Evolutionary conservation across 2,888 invertebrate species (phyloP), one percentile per base, ranked within the genome.

Genomic region (Dioctria rufipes): DNA sequence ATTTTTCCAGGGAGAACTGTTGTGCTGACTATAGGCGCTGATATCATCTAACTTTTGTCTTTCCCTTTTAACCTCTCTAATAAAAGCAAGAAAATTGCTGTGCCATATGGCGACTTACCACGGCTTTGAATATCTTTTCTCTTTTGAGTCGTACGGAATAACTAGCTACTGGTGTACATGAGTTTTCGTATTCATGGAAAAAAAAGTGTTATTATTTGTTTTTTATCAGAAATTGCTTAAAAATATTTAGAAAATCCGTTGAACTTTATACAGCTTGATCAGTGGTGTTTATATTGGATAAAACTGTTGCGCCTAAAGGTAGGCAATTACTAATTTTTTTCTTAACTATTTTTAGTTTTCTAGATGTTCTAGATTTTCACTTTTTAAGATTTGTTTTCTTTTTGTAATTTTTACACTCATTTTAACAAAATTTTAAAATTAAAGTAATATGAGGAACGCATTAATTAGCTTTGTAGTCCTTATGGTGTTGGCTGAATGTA

Each of bases 1-100:
- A 69, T 51, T 69, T 69, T 69, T 69, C n/a, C 54, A 54, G 54
- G 54, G 54, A 54, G 46, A 46, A 54, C 9, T 37, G 69, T 11
- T 9, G 49, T 37, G 69, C 51, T 69, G 49, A 69, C 69, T 25
- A 54, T 54, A n/a, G 54, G 25, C 69, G 69, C 51, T 51, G 69
- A 37, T 69, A 51, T 69, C 40, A 69, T 69, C 69, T 69, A 9
- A 11, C 8, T 69, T 69, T 51, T 69, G 69, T 69, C 69, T 51
- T 54, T 69, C 69, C 51, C 49, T 43, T 46, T 51, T 39, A 4
- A 54, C 11, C 54, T 51, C 69, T 13, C 11, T 65, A 65, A 65
- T 65, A 65, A 69, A 69, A 69, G 69, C 49, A 69, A 46, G 54
- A 54, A 69, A 54, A 51, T 25, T 51, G 39, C 11, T 43, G 25